phyloP scores from a whole-genome alignment of 2,888 invertebrate genomes.

The Eilema caniola region DNA sequence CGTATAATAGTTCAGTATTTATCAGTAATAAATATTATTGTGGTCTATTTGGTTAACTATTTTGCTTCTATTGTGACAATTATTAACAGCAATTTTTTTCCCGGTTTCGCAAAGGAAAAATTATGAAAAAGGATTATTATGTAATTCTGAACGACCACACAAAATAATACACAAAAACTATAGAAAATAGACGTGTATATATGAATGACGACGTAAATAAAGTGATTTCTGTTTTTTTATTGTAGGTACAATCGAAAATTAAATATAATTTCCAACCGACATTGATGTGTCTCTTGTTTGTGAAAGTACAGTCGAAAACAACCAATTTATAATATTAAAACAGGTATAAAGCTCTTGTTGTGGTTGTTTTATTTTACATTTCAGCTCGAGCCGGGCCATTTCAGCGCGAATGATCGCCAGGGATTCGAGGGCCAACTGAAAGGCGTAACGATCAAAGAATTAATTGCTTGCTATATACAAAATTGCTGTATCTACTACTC shows the following conservation, averaged over 20 bases:
- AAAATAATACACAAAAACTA: no score
- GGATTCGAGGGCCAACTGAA: not conserved
- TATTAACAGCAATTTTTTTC: no score
- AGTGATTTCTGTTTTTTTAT: not conserved
- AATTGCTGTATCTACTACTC: no score
- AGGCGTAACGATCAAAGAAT: not conserved
- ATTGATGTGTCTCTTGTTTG: not conserved
- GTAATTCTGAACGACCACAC: no score
- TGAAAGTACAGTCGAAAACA: not conserved
- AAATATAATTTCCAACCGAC: not conserved
- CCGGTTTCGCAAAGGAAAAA: no score
- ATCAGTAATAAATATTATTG: no score
- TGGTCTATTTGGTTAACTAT: no score
- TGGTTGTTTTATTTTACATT: constrained; percentile 4
- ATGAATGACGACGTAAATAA: no score
- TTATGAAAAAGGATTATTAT: no score
- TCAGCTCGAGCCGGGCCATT: not conserved
- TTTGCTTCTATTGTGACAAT: no score
- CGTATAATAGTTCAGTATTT: no score
- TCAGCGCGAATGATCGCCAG: not conserved
- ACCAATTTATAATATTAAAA: constrained; percentile 4
- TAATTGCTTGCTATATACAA: constrained; percentile 8
- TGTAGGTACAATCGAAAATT: not conserved
- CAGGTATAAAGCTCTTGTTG: not conserved
- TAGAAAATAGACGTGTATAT: no score